Percentiles rank a stretch among this genome's conserved stretches.
These are phyloP conservation scores for Rotaria magnacalcarata DNA, from an alignment of 2,888 invertebrate genomes.

Conservation along the genomic window DNA sequence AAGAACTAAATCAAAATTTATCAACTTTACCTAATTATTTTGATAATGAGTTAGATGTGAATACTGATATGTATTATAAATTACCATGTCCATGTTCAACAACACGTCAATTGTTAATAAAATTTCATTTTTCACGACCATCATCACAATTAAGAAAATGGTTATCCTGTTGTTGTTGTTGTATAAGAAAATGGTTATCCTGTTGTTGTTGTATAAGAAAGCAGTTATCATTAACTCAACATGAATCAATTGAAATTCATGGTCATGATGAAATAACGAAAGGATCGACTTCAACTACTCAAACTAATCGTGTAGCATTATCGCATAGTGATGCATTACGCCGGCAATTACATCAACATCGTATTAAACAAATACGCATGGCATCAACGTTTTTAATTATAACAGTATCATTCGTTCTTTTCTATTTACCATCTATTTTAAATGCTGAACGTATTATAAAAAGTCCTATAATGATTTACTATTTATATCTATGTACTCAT, in stretches of 20 bases:
- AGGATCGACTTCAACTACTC: not conserved
- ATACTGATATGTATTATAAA: not conserved
- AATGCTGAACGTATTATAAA: conserved; percentile 40
- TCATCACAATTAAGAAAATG: not conserved
- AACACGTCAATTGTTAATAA: not conserved
- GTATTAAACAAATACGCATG: conserved; percentile 32
- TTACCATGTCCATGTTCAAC: conserved; percentile 17
- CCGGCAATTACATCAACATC: conserved; percentile 24
- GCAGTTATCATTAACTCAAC: not conserved
- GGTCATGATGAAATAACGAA: not conserved
- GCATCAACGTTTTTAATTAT: conserved; percentile 44
- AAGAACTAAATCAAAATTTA: not conserved
- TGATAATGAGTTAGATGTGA: not conserved
- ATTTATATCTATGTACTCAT: conserved; percentile 42
- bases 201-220: not conserved
- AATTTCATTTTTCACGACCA: not conserved
- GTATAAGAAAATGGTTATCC: not conserved
- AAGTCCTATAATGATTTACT: conserved; percentile 38
- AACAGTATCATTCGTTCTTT: conserved; percentile 40
- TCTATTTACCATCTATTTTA: conserved; percentile 43
- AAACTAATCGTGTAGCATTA: too few relatives aligned
- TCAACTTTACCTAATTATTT: not conserved
- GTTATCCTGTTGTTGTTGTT: not conserved
- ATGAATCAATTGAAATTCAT: not conserved
- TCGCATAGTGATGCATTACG: conserved; percentile 4